Evolutionary conservation across 2,113 vertebrate species (phyloP).

Genomic region (Callaeas wilsoni): DNA sequence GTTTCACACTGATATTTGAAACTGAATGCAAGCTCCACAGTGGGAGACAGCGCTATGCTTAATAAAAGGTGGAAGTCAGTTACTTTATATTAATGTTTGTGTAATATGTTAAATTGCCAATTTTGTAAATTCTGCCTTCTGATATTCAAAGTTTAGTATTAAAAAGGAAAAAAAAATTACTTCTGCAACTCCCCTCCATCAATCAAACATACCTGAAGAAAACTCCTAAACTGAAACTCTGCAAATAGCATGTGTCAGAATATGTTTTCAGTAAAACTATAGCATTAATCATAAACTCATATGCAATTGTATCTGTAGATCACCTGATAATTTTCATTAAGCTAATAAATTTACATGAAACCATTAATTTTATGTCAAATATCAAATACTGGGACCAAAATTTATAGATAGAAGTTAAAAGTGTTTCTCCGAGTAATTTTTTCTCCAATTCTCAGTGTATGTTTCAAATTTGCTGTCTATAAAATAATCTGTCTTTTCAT

Average conservation of each 20-base stretch:
- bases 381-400: background rate
- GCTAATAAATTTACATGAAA: background rate
- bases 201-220: background rate
- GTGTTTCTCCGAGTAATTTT: background rate
- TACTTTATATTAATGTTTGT: background rate
- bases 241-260: background rate
- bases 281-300: background rate
- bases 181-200: background rate
- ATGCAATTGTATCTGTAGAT: background rate
- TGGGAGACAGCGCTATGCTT: background rate
- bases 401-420: background rate
- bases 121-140: background rate
- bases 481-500: background rate
- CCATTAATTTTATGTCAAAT: background rate
- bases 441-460: background rate
- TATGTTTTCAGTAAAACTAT: background rate
- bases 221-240: background rate
- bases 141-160: background rate
- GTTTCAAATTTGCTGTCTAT: background rate
- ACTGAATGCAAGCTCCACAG: background rate
- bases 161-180: background rate
- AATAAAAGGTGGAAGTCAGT: background rate
- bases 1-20: background rate
- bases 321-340: background rate
- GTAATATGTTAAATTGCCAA: rapidly evolving